A percentile compares a stretch with the other conserved stretches of the same genome.
These are phyloP conservation scores for Lutjanus erythropterus DNA, from an alignment of 2,113 vertebrate species.

Conservation along the genomic window DNA sequence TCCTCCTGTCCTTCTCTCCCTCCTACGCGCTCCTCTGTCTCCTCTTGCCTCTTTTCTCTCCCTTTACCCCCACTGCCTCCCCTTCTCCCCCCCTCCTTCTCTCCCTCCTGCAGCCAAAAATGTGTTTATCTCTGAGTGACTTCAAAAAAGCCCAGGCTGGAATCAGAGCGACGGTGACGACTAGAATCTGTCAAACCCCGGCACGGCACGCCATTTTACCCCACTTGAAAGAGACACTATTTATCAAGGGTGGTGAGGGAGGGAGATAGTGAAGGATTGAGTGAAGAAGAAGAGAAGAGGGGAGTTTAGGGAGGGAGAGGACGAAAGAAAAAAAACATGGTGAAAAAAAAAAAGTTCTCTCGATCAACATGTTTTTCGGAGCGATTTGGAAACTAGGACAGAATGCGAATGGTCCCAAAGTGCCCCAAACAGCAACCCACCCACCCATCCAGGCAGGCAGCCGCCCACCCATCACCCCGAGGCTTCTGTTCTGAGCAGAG, in stretches of 20 bases:
- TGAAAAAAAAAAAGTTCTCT: conserved; percentile 16
- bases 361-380: conserved; percentile 68
- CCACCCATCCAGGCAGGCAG: not conserved
- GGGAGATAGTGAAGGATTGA: conserved; percentile 1
- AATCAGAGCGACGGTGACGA: conserved; percentile 38
- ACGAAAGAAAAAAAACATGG: not conserved
- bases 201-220: conserved; percentile 45
- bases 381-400: conserved; percentile 68
- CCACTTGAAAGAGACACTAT: conserved; percentile 48
- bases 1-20: conserved; percentile 14
- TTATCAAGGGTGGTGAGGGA: conserved; percentile 13
- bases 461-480: conserved; percentile 36
- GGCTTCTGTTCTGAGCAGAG: conserved; percentile 31
- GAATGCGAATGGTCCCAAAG: conserved; percentile 30
- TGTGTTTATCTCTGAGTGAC: conserved; percentile 73
- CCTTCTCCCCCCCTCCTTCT: not conserved
- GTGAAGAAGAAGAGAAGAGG: not conserved
- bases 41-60: conserved; percentile 12
- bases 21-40: conserved; percentile 21
- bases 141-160: conserved; percentile 52
- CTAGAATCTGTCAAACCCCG: conserved; percentile 48
- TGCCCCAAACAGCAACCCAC: conserved; percentile 22
- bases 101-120: conserved; percentile 59
- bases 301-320: conserved; percentile 1
- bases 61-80: conserved; percentile 8